Percentiles rank a stretch among this genome's conserved stretches.
Evolutionary conservation across 2,113 vertebrate species (phyloP).

Genomic region (Fulica atra): DNA sequence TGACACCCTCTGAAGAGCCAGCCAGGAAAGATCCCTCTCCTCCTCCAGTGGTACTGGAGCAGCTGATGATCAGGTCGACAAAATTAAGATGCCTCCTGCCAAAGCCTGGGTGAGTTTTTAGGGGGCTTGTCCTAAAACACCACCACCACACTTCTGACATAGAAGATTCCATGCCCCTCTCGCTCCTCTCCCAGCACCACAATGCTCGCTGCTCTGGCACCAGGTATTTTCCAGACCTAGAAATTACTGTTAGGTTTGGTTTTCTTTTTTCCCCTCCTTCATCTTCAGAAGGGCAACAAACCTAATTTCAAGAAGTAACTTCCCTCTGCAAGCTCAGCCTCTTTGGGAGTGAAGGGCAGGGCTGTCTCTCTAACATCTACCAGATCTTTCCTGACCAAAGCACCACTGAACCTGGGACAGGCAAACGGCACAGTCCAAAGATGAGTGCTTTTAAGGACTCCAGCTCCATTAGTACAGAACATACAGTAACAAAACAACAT

Average conservation of each 20-base stretch:
- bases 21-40: background rate
- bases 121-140: background rate
- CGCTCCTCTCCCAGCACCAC: background rate
- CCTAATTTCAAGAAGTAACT: background rate
- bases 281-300: background rate
- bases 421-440: background rate
- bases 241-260: background rate
- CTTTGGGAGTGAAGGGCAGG: background rate
- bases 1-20: background rate
- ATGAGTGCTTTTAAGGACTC: background rate
- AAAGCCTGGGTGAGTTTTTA: background rate
- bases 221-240: background rate
- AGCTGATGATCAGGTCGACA: background rate
- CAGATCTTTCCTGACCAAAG: background rate
- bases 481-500: slow-evolving; percentile 48
- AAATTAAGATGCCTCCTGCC: background rate
- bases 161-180: background rate
- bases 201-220: background rate
- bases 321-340: background rate
- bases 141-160: background rate
- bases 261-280: background rate
- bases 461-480: slow-evolving; percentile 7
- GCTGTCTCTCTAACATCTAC: background rate
- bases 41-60: background rate
- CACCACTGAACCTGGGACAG: background rate